Evolutionary conservation across 2,797 vertebrate species (phyloP), one percentile per base, ranked within the genome.

Genomic region (Hyperoplus immaculatus): DNA sequence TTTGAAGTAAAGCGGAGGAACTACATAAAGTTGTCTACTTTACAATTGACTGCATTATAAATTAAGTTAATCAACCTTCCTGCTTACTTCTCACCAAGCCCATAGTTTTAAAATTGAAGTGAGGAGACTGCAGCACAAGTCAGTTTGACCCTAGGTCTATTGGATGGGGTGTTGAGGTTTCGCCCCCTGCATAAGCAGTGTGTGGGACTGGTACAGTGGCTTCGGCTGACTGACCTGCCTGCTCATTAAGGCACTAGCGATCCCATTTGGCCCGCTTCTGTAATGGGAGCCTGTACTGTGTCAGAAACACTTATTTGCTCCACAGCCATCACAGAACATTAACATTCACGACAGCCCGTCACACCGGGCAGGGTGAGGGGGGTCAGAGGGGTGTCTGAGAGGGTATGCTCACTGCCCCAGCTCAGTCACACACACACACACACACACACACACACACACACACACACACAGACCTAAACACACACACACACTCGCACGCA

Each of bases 291-390:
- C 96, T 96, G 95, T 94, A 93, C 95, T 94, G 92, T 96, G 95
- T 96, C 96, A 96, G 95, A 94, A 95, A 96, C 95, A 96, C 94
- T 94, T 94, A 94, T 97, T 94, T 96, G 95, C 95, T 95, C 95
- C 94, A 94, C 92, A 95, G 95, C 95, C 95, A 96, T 96, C 96
- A 97, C 95, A 96, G 95, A 93, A 95, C 94, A 96, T 96, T 96
- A 96, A 95, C 96, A 97, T 95, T 95, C 96, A 95, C 94, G 93
- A 94, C 94, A 96, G 94, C 92, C 92, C 92, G 87, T 96, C 96
- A 95, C 93, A 92, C 77, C 89, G 84, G 89, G 55, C 74, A 16
- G 71, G 83, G 82, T 42, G 66, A 63, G 86, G 74, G 82, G 78
- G 85, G 85, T 89, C 80, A 89, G 45, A 61, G 65, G 88, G 86